phyloP scores from a whole-genome alignment of 2,888 invertebrate species.

The Holacanthella duospinosa region DNA sequence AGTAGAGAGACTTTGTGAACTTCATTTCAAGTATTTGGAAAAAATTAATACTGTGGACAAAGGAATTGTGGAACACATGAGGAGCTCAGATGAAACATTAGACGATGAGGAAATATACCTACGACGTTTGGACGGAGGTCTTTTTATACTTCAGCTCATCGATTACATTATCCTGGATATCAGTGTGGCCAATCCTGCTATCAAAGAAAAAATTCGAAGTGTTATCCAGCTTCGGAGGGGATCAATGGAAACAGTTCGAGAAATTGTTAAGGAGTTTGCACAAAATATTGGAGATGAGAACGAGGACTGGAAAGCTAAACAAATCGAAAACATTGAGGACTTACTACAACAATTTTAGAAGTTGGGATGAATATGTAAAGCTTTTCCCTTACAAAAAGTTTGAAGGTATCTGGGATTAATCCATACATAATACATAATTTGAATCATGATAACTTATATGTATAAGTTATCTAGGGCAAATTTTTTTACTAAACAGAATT shows the following conservation, averaged over 20 bases:
- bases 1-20: constrained; percentile 86
- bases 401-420: too few relatives aligned
- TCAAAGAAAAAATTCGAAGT: constrained; percentile 77
- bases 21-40: constrained; percentile 93
- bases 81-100: constrained; percentile 53
- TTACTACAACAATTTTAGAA: constrained; percentile 83
- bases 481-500: too few relatives aligned
- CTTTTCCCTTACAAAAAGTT: too few relatives aligned
- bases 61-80: constrained; percentile 52
- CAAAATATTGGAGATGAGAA: constrained; percentile 88
- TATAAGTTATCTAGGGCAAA: too few relatives aligned
- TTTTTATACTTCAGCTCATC: constrained; percentile 91
- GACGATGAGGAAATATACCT: constrained; percentile 80
- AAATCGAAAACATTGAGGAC: constrained; percentile 82
- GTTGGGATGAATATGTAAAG: too few relatives aligned
- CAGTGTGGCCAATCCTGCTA: constrained; percentile 42
- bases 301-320: constrained; percentile 71
- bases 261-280: constrained; percentile 76
- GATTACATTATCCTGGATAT: constrained; percentile 61
- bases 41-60: constrained; percentile 77
- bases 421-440: too few relatives aligned
- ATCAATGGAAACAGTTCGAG: constrained; percentile 81
- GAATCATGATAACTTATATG: too few relatives aligned
- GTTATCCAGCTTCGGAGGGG: constrained; percentile 81
- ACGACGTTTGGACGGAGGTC: constrained; percentile 77